phyloP scores from a whole-genome alignment of 92 coral and sea anemone species.

The Anthopleura xanthogrammica region DNA sequence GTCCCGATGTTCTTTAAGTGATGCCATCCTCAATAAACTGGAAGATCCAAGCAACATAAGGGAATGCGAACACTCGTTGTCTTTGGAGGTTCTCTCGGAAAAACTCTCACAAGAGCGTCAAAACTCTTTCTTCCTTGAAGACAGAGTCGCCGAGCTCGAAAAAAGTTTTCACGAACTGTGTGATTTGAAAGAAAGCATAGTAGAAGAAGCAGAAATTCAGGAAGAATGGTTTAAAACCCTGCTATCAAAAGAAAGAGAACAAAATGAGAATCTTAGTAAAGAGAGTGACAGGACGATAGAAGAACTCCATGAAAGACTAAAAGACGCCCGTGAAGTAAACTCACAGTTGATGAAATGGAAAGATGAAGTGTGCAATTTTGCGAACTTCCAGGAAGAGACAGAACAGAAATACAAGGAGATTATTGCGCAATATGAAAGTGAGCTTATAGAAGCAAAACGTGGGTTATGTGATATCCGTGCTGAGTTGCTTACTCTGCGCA shows the following conservation, averaged over 20 bases:
- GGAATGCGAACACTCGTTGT: neutral
- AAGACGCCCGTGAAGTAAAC: constrained; percentile 22
- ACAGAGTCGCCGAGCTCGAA: constrained; percentile 23
- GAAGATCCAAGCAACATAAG: neutral
- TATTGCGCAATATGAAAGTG: constrained; percentile 14
- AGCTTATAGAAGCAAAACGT: neutral
- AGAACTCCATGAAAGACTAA: constrained; percentile 38
- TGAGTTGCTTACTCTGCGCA: constrained; percentile 5
- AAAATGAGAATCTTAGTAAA: constrained; percentile 38
- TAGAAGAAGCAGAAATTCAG: constrained; percentile 27
- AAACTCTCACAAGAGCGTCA: constrained; percentile 10
- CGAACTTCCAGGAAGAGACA: neutral
- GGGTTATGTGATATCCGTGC: constrained; percentile 1
- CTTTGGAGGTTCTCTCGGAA: constrained; percentile 5
- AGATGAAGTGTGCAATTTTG: neutral
- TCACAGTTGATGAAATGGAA: constrained; percentile 2
- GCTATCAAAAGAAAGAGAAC: constrained; percentile 38
- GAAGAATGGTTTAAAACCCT: constrained; percentile 20
- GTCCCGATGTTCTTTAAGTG: neutral
- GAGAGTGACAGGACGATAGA: constrained; percentile 50
- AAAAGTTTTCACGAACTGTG: neutral
- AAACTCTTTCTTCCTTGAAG: constrained; percentile 9
- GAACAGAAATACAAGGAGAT: neutral
- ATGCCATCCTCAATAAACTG: neutral
- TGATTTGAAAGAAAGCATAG: neutral